Conservation (phyloP, 2,888 invertebrate genomes). For the Ethmia dodecea region DNA sequence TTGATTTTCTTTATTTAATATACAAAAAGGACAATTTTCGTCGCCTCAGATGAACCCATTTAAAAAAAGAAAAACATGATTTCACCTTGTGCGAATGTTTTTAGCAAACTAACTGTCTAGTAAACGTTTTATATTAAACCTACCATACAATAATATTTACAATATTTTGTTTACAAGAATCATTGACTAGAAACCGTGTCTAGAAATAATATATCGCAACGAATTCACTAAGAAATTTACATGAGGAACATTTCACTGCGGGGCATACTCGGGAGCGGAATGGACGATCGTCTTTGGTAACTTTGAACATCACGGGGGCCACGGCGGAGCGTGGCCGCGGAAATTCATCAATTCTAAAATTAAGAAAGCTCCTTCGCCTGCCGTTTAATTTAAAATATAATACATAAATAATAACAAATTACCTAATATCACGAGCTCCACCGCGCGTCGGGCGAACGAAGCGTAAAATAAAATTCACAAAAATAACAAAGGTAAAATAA, state of each 20-base stretch:
- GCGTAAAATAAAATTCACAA: constrained; percentile 66
- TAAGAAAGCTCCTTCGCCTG: constrained; percentile 6
- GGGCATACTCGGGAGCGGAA: constrained; percentile 34
- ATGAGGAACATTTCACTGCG: constrained; percentile 40
- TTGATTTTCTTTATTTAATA: too few relatives aligned
- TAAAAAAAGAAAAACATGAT: constrained; percentile 6
- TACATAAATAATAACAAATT: constrained; percentile 47
- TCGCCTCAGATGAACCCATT: too few relatives aligned
- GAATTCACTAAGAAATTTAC: constrained; percentile 41
- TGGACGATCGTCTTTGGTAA: constrained; percentile 67
- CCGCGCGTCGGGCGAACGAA: constrained; percentile 35
- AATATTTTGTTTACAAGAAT: constrained; percentile 63
- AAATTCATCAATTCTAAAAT: not conserved
- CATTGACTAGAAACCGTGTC: constrained; percentile 71
- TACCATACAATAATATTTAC: constrained; percentile 54
- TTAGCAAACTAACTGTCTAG: constrained; percentile 28
- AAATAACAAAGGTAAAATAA: constrained; percentile 68
- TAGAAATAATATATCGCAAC: constrained; percentile 46
- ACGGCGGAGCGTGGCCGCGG: not conserved
- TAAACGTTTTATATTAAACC: constrained; percentile 54
- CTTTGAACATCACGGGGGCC: constrained; percentile 43
- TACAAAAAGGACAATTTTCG: too few relatives aligned
- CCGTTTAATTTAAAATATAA: constrained; percentile 22
- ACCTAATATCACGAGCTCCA: constrained; percentile 69
- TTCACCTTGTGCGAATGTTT: constrained; percentile 62